Evolutionary conservation across 2,888 invertebrate species (phyloP).

Genomic region (Callimorpha dominula): DNA sequence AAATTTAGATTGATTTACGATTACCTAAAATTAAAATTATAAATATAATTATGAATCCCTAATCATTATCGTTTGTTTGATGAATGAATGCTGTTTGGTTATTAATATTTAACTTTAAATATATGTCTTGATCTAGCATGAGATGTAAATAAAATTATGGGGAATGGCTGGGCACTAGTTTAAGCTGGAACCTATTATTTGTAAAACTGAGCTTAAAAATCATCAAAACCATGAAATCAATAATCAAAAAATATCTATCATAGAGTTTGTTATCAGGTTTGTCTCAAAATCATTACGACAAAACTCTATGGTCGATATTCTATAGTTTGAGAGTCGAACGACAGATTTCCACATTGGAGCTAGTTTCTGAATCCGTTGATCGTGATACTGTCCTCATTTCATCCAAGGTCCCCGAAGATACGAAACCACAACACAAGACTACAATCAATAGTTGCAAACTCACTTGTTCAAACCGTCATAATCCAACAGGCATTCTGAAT

Average conservation of each 20-base stretch:
- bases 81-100: no score
- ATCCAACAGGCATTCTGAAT: conserved; percentile 61
- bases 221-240: no score
- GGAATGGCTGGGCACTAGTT: not conserved
- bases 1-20: no score
- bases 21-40: no score
- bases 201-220: not conserved
- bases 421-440: conserved; percentile 19
- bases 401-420: conserved; percentile 13
- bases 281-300: not conserved
- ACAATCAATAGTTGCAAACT: conserved; percentile 60
- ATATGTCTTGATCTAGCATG: not conserved
- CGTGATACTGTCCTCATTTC: conserved; percentile 8
- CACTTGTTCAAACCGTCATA: conserved; percentile 57
- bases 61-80: no score
- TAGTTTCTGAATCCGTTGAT: not conserved
- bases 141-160: not conserved
- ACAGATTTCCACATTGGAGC: not conserved
- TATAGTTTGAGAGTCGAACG: not conserved
- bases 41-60: no score
- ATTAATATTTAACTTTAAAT: no score
- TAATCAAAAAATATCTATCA: no score
- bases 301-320: not conserved
- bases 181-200: not conserved
- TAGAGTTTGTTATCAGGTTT: not conserved